These are phyloP conservation scores for Pachyramphus minor DNA, from an alignment of 2,113 vertebrate species.

Conservation along the genomic window DNA sequence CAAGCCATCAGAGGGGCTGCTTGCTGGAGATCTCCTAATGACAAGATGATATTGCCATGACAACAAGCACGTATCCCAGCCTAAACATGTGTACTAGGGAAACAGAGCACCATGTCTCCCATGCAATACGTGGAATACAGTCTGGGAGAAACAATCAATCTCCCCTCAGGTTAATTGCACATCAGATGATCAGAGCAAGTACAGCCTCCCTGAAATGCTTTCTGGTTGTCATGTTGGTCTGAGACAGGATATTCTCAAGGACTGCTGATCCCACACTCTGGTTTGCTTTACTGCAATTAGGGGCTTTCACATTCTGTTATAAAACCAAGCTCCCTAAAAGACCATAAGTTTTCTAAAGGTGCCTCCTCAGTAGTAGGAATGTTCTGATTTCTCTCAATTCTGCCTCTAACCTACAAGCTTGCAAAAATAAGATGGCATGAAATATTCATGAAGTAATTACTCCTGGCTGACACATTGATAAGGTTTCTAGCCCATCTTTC, in stretches of 20 bases:
- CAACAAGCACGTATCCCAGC: not conserved
- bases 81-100: not conserved
- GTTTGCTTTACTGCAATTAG: not conserved
- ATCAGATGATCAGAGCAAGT: not conserved
- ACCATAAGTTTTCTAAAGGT: not conserved
- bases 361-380: not conserved
- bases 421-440: not conserved
- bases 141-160: not conserved
- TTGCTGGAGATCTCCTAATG: not conserved
- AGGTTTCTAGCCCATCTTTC: not conserved
- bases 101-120: rapidly evolving
- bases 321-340: not conserved
- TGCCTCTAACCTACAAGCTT: not conserved
- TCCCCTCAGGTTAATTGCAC: rapidly evolving
- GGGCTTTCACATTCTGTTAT: not conserved
- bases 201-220: not conserved
- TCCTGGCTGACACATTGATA: rapidly evolving
- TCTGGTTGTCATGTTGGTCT: not conserved
- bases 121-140: rapidly evolving
- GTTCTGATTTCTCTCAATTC: not conserved
- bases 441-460: not conserved
- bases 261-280: not conserved
- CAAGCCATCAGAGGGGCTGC: not conserved
- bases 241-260: not conserved
- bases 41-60: not conserved